These are phyloP conservation scores for Diglossa cyanea DNA, from an alignment of 2,797 vertebrate species.

Conservation along the genomic window DNA sequence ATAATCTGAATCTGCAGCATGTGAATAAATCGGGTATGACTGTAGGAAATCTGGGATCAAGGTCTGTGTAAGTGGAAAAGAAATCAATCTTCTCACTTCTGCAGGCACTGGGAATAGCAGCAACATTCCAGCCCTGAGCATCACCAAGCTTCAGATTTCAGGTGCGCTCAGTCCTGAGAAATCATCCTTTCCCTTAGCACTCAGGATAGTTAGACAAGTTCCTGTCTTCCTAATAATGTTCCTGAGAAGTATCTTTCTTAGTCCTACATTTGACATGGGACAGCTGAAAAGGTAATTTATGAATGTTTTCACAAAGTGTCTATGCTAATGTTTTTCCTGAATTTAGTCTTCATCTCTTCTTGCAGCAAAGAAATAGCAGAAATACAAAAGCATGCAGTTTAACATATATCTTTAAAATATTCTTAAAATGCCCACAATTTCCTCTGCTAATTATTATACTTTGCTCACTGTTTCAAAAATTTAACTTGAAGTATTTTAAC, in stretches of 20 bases:
- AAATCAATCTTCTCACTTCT: not conserved
- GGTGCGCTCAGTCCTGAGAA: not conserved
- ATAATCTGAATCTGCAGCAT: not conserved
- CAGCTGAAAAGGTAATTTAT: not conserved
- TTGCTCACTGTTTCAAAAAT: not conserved
- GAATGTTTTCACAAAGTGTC: not conserved
- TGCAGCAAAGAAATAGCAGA: not conserved
- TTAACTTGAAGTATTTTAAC: not conserved
- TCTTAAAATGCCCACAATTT: not conserved
- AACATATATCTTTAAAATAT: not conserved
- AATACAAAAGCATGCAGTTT: rapidly evolving
- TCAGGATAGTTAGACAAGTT: not conserved
- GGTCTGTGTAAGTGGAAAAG: not conserved
- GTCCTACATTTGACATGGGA: not conserved
- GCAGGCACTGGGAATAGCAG: not conserved
- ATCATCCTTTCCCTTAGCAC: not conserved
- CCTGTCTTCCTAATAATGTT: not conserved
- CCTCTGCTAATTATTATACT: not conserved
- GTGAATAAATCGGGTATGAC: not conserved
- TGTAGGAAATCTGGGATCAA: not conserved
- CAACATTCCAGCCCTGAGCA: not conserved
- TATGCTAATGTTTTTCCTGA: not conserved
- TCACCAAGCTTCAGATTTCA: not conserved
- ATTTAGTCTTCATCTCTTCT: not conserved
- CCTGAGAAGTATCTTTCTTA: not conserved